Evolutionary conservation across 2,797 vertebrate genomes (phyloP), one percentile per base, ranked within the genome.

Genomic region (Scyliorhinus canicula): DNA sequence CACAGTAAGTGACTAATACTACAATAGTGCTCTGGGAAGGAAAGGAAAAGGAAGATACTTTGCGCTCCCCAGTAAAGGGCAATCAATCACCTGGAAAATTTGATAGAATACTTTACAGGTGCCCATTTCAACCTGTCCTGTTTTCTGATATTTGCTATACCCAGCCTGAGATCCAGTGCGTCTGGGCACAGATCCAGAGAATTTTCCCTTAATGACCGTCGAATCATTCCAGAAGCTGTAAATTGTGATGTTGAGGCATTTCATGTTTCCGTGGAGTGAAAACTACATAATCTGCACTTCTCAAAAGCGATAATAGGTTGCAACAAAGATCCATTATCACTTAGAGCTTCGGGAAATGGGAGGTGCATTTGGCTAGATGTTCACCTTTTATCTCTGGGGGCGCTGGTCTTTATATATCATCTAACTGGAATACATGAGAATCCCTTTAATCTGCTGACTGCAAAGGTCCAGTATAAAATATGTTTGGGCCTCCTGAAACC

Each of bases 241-340:
- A 55, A 52, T 31, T 88, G 85, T 55, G 26, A 88, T 55, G 28
- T 35, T 35, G 28, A 88, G 50, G 85, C 85, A 57, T 28, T 44
- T 3, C 28, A 55, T 55, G 55, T 88, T 57, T 57, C 85, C 85
- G 19, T 88, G 52, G 31, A 35, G 85, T 31, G 85, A 35, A 57
- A 88, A 16, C 12, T 55, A 16, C 12, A 55, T 88, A 88, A 88
- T 88, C 85, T 88, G 4, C 85, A 88, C 28, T 88, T 57, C 35
- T 31, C 50, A 35, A 57, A n/a, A 35, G 52, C 57, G 85, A 88
- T 57, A 88, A 88, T 52, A 57, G 55, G 85, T 52, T 57, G 28
- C 85, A 88, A 57, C 85, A 88, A 88, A 55, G 9, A 12, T 88
- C 85, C 85, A 88, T 88, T 88, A 88, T 88, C 52, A 57, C 28